Evolutionary conservation across 1,140 invertebrate species (phyloP).

Genomic region (Macrostomum lignano): DNA sequence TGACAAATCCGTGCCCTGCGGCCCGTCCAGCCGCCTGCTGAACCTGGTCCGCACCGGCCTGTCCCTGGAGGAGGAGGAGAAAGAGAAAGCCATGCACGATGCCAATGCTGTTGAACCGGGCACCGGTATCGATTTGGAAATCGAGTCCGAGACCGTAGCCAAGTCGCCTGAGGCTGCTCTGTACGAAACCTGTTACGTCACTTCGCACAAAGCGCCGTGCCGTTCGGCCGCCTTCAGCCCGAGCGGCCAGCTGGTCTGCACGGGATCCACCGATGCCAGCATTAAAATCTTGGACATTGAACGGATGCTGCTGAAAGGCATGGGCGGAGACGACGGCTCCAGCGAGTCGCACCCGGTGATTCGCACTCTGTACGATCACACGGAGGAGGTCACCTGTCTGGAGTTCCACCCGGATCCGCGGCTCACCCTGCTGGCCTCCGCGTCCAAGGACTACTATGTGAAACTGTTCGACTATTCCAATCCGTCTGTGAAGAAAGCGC

Average conservation of each 20-base stretch:
- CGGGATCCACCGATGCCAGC: slow-evolving; percentile 81
- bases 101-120: slow-evolving; percentile 5
- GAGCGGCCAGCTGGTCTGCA: slow-evolving; percentile 74
- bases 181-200: slow-evolving; percentile 94
- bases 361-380: slow-evolving; percentile 83
- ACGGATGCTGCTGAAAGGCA: slow-evolving; percentile 57
- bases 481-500: slow-evolving; percentile 84
- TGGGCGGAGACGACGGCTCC: slow-evolving; percentile 35
- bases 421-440: slow-evolving; percentile 58
- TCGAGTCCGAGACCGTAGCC: slow-evolving; percentile 1
- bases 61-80: slow-evolving; percentile 3
- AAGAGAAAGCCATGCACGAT: not conserved
- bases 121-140: slow-evolving; percentile 5
- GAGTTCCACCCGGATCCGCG: slow-evolving; percentile 56
- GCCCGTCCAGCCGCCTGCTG: slow-evolving; percentile 4
- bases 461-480: slow-evolving; percentile 93
- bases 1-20: slow-evolving; percentile 3
- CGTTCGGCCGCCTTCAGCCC: slow-evolving; percentile 67
- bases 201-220: slow-evolving; percentile 83
- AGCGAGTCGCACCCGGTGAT: slow-evolving; percentile 84
- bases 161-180: slow-evolving; percentile 6
- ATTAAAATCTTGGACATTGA: slow-evolving; percentile 75
- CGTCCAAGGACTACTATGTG: slow-evolving; percentile 64
- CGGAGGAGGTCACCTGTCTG: slow-evolving; percentile 65
- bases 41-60: slow-evolving; percentile 1